Evolutionary conservation across 1,140 invertebrate species (phyloP).

Genomic region (Solen grandis): DNA sequence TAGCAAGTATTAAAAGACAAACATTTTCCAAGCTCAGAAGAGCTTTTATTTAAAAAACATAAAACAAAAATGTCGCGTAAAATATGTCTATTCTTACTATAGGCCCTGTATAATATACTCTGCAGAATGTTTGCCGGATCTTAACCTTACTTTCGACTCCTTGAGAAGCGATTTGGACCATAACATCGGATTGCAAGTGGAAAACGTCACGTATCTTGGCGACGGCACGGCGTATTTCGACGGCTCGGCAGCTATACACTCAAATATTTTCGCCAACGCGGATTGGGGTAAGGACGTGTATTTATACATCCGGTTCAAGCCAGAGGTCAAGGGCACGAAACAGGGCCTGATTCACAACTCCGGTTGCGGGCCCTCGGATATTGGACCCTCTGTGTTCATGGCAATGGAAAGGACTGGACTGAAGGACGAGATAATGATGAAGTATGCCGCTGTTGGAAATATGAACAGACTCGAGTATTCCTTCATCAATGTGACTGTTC

Average conservation of each 20-base stretch:
- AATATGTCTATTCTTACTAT: too few relatives aligned
- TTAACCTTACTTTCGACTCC: constrained; percentile 36
- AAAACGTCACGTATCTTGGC: constrained; percentile 40
- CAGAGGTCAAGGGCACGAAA: constrained; percentile 21
- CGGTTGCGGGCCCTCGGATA: constrained; percentile 47
- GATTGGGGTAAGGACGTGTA: constrained; percentile 49
- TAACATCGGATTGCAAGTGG: constrained; percentile 30
- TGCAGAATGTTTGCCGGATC: constrained; percentile 46
- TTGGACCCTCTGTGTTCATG: constrained; percentile 53
- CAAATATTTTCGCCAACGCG: constrained; percentile 47
- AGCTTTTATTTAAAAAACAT: too few relatives aligned
- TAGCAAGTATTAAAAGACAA: too few relatives aligned
- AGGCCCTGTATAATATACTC: too few relatives aligned
- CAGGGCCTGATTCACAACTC: constrained; percentile 51
- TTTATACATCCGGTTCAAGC: constrained; percentile 48
- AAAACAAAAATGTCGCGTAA: too few relatives aligned
- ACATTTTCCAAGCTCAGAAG: too few relatives aligned
- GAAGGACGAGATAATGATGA: constrained; percentile 41
- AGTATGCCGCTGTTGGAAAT: constrained; percentile 35
- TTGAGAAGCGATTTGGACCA: constrained; percentile 1
- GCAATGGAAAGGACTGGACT: constrained; percentile 6
- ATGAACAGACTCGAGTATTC: constrained; percentile 21
- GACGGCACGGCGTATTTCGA: constrained; percentile 54
- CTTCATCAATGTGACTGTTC: constrained; percentile 48
- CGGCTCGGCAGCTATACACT: constrained; percentile 27